These are phyloP conservation scores for Gymnopithys bicolor DNA, from an alignment of 2,797 vertebrate genomes.

Conservation along the genomic window DNA sequence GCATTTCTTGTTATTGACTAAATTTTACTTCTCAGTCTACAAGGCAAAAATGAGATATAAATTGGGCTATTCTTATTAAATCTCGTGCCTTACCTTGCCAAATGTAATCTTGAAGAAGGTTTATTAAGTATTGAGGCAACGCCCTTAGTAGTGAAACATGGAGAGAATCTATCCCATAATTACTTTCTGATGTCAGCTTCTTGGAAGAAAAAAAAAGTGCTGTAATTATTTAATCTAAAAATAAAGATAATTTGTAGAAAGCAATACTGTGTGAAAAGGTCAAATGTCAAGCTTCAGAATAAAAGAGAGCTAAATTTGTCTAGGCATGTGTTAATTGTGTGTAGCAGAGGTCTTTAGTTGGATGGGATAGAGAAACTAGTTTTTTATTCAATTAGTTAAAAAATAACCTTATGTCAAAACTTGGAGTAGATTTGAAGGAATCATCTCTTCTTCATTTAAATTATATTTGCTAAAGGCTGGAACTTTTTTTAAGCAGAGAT, in stretches of 20 bases:
- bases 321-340: neutral
- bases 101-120: neutral
- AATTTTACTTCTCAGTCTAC: neutral
- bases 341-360: neutral
- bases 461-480: neutral
- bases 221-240: constrained; percentile 34
- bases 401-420: neutral
- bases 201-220: neutral
- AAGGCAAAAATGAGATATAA: neutral
- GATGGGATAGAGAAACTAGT: neutral
- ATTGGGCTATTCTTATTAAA: neutral
- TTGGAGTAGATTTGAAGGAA: neutral
- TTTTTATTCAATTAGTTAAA: constrained; percentile 1
- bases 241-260: constrained; percentile 29
- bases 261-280: neutral
- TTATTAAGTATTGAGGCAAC: neutral
- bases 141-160: neutral
- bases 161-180: neutral
- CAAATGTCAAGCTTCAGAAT: neutral
- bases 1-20: neutral
- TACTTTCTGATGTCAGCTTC: neutral
- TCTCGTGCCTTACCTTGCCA: neutral
- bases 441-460: neutral
- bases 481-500: neutral
- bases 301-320: constrained; percentile 4